Conservation (phyloP, 1,140 invertebrate genomes). For the Drosophila navojoa region DNA sequence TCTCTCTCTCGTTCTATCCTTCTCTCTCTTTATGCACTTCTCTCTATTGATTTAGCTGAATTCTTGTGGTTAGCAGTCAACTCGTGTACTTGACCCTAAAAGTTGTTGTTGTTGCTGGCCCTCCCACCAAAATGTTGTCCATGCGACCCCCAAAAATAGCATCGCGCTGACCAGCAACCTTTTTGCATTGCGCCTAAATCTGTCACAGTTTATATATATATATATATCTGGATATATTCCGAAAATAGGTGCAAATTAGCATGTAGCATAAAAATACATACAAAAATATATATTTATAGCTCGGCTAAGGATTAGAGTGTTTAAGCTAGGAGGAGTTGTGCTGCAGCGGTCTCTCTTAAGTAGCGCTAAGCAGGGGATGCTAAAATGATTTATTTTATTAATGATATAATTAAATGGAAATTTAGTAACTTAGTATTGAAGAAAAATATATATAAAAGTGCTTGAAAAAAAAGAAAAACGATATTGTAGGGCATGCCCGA, state of each 20-base stretch:
- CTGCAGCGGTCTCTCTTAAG: too few relatives aligned
- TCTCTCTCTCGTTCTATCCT: neutral
- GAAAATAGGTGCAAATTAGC: conserved; percentile 45
- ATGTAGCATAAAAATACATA: conserved; percentile 28
- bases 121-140: conserved; percentile 8
- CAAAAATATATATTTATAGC: conserved; percentile 24
- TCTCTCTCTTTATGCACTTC: conserved; percentile 12
- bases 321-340: neutral
- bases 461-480: too few relatives aligned
- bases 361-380: too few relatives aligned
- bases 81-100: conserved; percentile 61
- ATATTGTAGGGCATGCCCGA: too few relatives aligned
- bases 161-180: conserved; percentile 20
- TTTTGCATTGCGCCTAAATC: conserved; percentile 47
- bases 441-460: too few relatives aligned
- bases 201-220: conserved; percentile 14
- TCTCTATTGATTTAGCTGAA: conserved; percentile 17
- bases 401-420: too few relatives aligned
- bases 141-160: conserved; percentile 47
- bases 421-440: too few relatives aligned
- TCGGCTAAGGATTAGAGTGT: neutral
- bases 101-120: conserved; percentile 5
- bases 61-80: conserved; percentile 8
- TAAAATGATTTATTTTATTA: too few relatives aligned
- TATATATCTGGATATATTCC: neutral